These are phyloP conservation scores for Enteromius afrohamiltoni DNA, from an alignment of 2,797 vertebrate species.

Conservation along the genomic window DNA sequence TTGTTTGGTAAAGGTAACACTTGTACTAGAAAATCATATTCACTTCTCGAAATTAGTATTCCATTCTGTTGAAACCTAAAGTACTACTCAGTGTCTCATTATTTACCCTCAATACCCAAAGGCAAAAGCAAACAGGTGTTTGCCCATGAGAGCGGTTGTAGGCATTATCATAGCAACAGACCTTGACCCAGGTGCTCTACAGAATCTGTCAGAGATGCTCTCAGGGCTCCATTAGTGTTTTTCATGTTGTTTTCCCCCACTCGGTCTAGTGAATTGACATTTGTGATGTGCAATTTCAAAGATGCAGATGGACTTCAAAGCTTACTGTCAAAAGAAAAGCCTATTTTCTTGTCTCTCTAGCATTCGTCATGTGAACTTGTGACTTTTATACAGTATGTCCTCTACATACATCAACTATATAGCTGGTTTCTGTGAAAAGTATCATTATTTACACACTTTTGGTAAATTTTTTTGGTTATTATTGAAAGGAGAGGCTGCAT, in stretches of 20 bases:
- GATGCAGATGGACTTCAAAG: slow-evolving; percentile 49
- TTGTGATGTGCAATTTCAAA: slow-evolving; percentile 50
- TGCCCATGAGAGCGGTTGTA: slow-evolving; percentile 15
- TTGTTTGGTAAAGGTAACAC: background rate
- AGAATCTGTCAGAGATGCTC: slow-evolving; percentile 35
- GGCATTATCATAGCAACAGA: slow-evolving; percentile 23
- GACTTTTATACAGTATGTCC: background rate
- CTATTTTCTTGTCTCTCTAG: slow-evolving; percentile 26
- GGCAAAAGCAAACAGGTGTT: slow-evolving; percentile 33
- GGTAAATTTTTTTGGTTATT: background rate
- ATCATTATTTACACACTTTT: background rate
- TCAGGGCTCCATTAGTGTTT: slow-evolving; percentile 38
- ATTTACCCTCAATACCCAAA: slow-evolving; percentile 10
- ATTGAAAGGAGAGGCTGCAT: background rate
- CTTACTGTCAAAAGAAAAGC: slow-evolving; percentile 29
- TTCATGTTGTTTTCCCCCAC: slow-evolving; percentile 9
- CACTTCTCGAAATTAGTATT: background rate
- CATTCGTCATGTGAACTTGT: slow-evolving; percentile 18
- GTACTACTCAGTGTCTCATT: background rate
- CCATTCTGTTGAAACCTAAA: slow-evolving; percentile 1
- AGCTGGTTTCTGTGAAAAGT: background rate
- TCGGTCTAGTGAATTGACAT: slow-evolving; percentile 37
- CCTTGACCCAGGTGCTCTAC: slow-evolving; percentile 25
- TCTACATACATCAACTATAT: background rate
- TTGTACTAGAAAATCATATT: background rate